Percentiles rank a stretch among this genome's conserved stretches.
Evolutionary conservation across 2,113 vertebrate species (phyloP).

Genomic region (Heterocephalus glaber): DNA sequence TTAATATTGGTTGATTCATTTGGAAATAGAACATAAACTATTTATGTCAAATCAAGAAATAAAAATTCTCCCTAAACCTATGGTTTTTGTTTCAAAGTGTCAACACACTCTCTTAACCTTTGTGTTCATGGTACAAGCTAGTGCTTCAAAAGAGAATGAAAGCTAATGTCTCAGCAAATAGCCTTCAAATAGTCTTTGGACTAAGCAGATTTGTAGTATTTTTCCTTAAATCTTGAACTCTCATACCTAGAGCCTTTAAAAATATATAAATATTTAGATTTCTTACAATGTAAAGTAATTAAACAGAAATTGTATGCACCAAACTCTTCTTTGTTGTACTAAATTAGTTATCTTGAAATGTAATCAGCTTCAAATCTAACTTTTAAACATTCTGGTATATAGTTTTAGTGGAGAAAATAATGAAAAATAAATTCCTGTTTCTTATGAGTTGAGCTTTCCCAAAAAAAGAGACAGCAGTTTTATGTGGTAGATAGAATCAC

Average conservation of each 20-base stretch:
- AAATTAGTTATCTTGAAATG: neutral
- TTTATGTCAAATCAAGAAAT: neutral
- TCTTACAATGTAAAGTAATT: neutral
- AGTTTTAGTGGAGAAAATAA: conserved; percentile 2
- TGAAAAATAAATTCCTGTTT: conserved; percentile 4
- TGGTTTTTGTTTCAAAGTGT: neutral
- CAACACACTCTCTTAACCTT: neutral
- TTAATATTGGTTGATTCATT: neutral
- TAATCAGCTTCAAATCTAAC: neutral
- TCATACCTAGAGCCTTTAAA: neutral
- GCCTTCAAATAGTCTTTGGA: neutral
- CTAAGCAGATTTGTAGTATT: conserved; percentile 27
- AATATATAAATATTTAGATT: conserved; percentile 13
- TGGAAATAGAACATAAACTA: neutral
- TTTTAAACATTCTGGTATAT: neutral
- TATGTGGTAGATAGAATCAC: neutral
- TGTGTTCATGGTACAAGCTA: neutral
- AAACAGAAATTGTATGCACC: neutral
- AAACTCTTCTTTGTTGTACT: neutral
- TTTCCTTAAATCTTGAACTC: neutral
- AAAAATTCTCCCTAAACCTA: neutral
- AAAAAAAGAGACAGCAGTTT: neutral
- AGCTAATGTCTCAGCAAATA: neutral
- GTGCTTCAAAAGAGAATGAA: neutral
- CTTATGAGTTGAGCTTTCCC: neutral